phyloP scores from a whole-genome alignment of 2,113 vertebrate genomes.

The Nycticryphes semicollaris region DNA sequence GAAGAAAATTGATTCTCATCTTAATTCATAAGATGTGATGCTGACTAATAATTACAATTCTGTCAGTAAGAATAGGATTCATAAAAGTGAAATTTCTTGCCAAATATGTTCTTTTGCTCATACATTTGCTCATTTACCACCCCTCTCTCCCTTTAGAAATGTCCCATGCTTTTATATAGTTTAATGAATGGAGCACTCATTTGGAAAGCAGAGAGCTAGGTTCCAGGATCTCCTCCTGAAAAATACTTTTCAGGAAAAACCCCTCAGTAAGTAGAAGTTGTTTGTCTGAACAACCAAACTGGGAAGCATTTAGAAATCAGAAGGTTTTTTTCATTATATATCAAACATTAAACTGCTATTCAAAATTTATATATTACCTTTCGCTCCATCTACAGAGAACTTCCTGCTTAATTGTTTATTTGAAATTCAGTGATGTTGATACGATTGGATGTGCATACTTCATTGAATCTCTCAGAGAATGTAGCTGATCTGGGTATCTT shows the following conservation, averaged over 20 bases:
- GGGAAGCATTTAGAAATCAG: background rate
- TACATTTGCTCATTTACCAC: background rate
- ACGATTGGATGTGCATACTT: background rate
- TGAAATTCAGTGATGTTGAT: background rate
- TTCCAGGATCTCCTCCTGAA: background rate
- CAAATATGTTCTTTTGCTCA: accelerated
- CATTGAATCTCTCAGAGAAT: background rate
- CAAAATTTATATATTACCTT: background rate
- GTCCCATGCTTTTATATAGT: background rate
- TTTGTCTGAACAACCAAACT: background rate
- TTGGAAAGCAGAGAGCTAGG: background rate
- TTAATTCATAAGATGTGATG: background rate
- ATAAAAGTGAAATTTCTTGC: background rate
- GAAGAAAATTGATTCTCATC: background rate
- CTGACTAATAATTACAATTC: background rate
- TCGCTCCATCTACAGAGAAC: background rate
- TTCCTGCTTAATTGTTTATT: background rate
- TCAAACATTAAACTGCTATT: background rate
- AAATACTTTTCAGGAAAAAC: background rate
- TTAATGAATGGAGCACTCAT: background rate
- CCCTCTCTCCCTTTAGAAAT: background rate
- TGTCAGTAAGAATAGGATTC: background rate
- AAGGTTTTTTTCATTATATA: background rate
- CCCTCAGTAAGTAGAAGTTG: background rate
- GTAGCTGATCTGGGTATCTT: background rate